Evolutionary conservation across 2,888 invertebrate genomes (phyloP).

Genomic region (Erebia epiphron): DNA sequence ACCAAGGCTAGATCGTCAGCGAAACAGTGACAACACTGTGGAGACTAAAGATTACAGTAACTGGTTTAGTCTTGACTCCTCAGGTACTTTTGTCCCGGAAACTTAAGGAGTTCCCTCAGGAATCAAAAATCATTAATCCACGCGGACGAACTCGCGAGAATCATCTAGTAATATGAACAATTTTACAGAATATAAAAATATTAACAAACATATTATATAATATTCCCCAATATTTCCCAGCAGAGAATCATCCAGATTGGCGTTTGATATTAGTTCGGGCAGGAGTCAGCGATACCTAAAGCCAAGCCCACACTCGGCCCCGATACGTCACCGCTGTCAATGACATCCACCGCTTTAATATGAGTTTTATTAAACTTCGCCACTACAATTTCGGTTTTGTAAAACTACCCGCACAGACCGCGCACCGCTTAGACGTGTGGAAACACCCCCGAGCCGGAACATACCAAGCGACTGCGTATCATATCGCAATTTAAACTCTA

Average conservation of each 20-base stretch:
- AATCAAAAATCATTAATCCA: too few species aligned
- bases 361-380: slow-evolving; percentile 75
- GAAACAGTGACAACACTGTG: too few species aligned
- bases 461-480: slow-evolving; percentile 26
- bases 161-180: too few species aligned
- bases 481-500: slow-evolving; percentile 42
- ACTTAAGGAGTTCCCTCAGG: too few species aligned
- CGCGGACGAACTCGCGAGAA: too few species aligned
- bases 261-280: slow-evolving; percentile 7
- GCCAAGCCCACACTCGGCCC: neutral
- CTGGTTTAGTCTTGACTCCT: too few species aligned
- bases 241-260: neutral
- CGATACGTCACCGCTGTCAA: slow-evolving; percentile 58
- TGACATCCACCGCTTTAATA: slow-evolving; percentile 72
- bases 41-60: too few species aligned
- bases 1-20: too few species aligned
- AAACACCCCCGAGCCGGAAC: slow-evolving; percentile 36
- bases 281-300: neutral
- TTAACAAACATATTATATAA: too few species aligned
- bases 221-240: neutral
- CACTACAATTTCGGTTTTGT: slow-evolving; percentile 74
- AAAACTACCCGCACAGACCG: slow-evolving; percentile 76
- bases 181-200: neutral
- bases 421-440: slow-evolving; percentile 52
- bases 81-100: too few species aligned